Evolutionary conservation across 2,888 invertebrate species (phyloP), one percentile per base, ranked within the genome.

Genomic region (Allophyes oxyacanthae): DNA sequence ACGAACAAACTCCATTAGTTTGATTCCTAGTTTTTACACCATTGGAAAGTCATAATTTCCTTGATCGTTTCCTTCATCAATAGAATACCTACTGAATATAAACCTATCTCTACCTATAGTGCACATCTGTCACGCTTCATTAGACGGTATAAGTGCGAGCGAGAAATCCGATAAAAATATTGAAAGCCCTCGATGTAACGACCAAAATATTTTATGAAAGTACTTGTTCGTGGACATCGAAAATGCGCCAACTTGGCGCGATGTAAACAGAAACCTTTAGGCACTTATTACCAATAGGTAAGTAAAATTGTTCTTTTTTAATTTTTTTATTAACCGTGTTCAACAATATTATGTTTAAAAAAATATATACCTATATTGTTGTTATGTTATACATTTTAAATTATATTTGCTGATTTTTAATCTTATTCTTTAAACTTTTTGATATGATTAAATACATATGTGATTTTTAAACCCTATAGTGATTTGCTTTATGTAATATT

Each of bases 271-370:
- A 33, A 5, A 0, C 15, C 37, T 41, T n/a, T 49, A 63, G 34
- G 30, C 44, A 63, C 49, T 54, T 61, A 53, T 65, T 75, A 72
- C 66, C 69, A 57, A 32, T 75, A 74, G 59, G 74, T 74, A 74
- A 75, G 72, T 71, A 66, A 44, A 40, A 48, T 64, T 62, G 26
- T 41, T 60, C 45, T 56, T 49, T 63, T 58, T 28, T 37, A 44
- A 33, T 58, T 32, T 28, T 53, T 64, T 63, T 55, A 56, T 5
- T 42, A 44, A 49, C 40, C 55, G 58, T 64, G 43, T 74, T 68
- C 58, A 58, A 38, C 59, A 52, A 66, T 52, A 53, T 54, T 58
- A 49, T 54, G 55, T 65, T 65, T 26, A 42, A 50, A 66, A 49
- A 55, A 49, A 20, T 20, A 20, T 4, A 3, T 20, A 20, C 20